Conservation (phyloP, 1,140 invertebrate genomes). For the Tetramorium alpestre region DNA sequence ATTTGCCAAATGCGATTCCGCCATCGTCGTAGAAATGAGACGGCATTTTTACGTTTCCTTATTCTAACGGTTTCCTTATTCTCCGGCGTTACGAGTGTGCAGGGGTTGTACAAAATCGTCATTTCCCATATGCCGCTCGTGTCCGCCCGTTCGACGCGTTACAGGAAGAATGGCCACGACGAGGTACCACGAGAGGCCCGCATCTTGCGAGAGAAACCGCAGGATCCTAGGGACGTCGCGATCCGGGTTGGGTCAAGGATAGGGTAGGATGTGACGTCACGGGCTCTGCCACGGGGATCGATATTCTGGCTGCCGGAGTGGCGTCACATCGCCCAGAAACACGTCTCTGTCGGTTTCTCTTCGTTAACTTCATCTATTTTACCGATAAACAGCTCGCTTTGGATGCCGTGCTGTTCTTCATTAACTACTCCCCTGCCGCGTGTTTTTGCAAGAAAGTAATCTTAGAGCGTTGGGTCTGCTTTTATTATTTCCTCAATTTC, state of each 20-base stretch:
- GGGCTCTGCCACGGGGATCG: constrained; percentile 79
- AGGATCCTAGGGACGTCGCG: constrained; percentile 70
- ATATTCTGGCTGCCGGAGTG: constrained; percentile 78
- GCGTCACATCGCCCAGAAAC: constrained; percentile 62
- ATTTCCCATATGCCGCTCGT: background rate
- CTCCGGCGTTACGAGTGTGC: background rate
- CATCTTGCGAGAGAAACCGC: constrained; percentile 32
- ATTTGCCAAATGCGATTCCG: constrained; percentile 38
- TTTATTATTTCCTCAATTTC: background rate
- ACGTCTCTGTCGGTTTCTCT: constrained; percentile 37
- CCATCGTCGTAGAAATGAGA: constrained; percentile 18
- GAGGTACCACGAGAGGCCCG: background rate
- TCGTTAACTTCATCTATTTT: constrained; percentile 38
- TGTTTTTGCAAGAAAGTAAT: background rate
- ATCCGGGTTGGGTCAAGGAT: constrained; percentile 83
- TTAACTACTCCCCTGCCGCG: background rate
- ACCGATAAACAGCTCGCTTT: background rate
- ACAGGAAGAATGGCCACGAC: too few relatives aligned
- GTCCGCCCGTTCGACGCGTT: background rate
- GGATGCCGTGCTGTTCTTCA: background rate
- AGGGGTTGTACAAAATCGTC: background rate
- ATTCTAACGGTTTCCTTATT: background rate
- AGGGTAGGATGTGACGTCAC: constrained; percentile 84
- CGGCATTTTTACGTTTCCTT: constrained; percentile 23
- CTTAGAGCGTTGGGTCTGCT: background rate